Conservation (phyloP, 1,140 invertebrate species). For the Zophobas morio region DNA sequence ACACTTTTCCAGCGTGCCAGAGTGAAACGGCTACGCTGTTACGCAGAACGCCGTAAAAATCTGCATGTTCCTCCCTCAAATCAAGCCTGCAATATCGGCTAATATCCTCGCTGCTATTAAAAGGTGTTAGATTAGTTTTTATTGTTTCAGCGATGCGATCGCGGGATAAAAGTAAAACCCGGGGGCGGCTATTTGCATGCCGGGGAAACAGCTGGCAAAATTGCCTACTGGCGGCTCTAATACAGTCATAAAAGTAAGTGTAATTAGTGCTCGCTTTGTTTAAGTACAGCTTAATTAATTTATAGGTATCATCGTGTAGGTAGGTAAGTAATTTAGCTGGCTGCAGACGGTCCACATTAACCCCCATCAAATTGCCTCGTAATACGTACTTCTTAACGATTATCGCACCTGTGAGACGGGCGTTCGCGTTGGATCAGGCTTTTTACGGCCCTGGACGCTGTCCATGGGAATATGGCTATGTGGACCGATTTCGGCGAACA, state of each 20-base stretch:
- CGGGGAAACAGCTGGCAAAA: slow-evolving; percentile 37
- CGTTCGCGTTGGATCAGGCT: neutral
- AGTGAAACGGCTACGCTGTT: neutral
- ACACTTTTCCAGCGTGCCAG: too few relatives aligned
- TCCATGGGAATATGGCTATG: slow-evolving; percentile 27
- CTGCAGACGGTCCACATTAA: slow-evolving; percentile 51
- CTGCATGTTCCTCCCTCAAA: slow-evolving; percentile 5
- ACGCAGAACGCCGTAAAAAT: slow-evolving; percentile 8
- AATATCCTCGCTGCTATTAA: slow-evolving; percentile 46
- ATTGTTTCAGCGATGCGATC: slow-evolving; percentile 43
- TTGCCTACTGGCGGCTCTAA: slow-evolving; percentile 53
- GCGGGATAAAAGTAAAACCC: slow-evolving; percentile 40
- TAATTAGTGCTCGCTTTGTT: slow-evolving; percentile 61
- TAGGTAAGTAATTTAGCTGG: slow-evolving; percentile 49
- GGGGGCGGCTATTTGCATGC: slow-evolving; percentile 40
- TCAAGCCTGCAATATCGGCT: slow-evolving; percentile 19
- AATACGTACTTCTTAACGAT: slow-evolving; percentile 57
- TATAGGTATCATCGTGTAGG: slow-evolving; percentile 62
- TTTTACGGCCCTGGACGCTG: slow-evolving; percentile 16
- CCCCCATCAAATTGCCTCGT: slow-evolving; percentile 56
- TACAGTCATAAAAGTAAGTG: slow-evolving; percentile 61
- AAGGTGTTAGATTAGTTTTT: slow-evolving; percentile 50
- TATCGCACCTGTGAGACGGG: slow-evolving; percentile 57
- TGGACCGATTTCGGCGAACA: slow-evolving; percentile 47
- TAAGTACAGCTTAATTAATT: slow-evolving; percentile 61